Evolutionary conservation across 1,140 invertebrate species (phyloP), one percentile per base, ranked within the genome.

Genomic region (Eurosta solidaginis): DNA sequence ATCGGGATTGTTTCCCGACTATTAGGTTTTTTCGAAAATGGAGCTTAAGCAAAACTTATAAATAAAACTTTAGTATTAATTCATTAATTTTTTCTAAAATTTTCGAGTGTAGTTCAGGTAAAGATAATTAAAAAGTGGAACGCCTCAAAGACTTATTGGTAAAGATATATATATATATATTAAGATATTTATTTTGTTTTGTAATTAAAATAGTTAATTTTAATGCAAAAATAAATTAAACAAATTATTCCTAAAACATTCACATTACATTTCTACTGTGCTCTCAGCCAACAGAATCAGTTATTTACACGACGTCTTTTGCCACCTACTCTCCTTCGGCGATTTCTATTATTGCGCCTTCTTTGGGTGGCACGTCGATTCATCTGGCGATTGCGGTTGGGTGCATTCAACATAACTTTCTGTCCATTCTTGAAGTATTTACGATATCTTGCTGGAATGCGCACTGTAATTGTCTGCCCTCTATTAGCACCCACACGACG

Each of bases 351-450:
- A 1, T 79, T 14, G 3, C 82, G 82, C 63, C 80, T 83, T 25
- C 33, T 78, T 12, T 82, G 75, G 4, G 86, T 63, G 1, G 83
- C 83, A 17, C 85, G 85, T 33, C 84, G 83, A 81, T 81, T 85
- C 42, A 17, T 50, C 4, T 81, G 81, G 14, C 84, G 80, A 5
- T 76, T 79, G 54, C 80, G 81, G n/a, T n/a, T n/a, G n/a, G n/a
- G n/a, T 14, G 83, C 83, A 52, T 86, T 86, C 20, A 86, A 79
- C 83, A 86, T 84, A 25, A 86, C 85, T 73, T 82, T 84, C 77
- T 86, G 85, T 20, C 85, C 85, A 52, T 85, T 86, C 80, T 86
- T 85, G 81, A 86, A 86, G 74, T 86, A 86, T 74, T 83, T 81
- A n/a, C 85, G 81, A 29, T 86, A 86, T 2, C 82, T 80, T 0